Percentiles rank a stretch among this genome's conserved stretches.
phyloP scores from a whole-genome alignment of 35 echinoderm and acorn worm genomes.

The Acanthaster planci region DNA sequence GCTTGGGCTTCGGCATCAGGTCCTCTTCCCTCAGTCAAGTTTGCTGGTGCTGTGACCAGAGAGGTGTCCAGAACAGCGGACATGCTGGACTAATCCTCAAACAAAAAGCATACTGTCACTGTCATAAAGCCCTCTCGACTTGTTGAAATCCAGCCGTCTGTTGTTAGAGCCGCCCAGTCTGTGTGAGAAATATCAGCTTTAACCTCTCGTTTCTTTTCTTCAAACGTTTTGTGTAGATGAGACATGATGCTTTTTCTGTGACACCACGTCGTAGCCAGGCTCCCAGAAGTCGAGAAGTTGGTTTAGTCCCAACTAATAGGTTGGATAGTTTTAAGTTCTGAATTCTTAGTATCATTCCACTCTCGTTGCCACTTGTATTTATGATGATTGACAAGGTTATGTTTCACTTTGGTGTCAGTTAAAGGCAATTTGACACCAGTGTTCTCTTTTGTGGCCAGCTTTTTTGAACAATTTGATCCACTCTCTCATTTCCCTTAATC shows the following conservation, averaged over 20 bases:
- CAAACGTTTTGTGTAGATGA: not conserved
- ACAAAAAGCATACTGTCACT: not conserved
- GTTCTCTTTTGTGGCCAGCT: too few relatives aligned
- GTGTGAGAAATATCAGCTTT: not conserved
- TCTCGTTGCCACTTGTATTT: too few relatives aligned
- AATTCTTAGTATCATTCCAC: too few relatives aligned
- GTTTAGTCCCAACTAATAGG: too few relatives aligned
- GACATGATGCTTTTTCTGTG: not conserved
- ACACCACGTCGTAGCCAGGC: not conserved
- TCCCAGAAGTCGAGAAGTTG: not conserved
- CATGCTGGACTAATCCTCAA: not conserved
- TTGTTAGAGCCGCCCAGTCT: not conserved
- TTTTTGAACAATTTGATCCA: too few relatives aligned
- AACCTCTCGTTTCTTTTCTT: not conserved
- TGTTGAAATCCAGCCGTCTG: conserved; percentile 35
- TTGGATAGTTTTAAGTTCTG: too few relatives aligned
- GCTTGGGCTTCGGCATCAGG: not conserved
- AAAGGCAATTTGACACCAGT: too few relatives aligned
- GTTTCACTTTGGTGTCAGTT: too few relatives aligned
- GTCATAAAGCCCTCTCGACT: conserved; percentile 39
- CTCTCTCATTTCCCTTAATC: too few relatives aligned
- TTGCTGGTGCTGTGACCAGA: not conserved
- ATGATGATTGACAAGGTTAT: too few relatives aligned
- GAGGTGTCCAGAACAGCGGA: not conserved
- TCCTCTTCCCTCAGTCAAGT: not conserved